Percentiles rank a stretch among this genome's conserved stretches.
Conservation (phyloP, 2,113 vertebrate species). For the Gulo gulo region DNA sequence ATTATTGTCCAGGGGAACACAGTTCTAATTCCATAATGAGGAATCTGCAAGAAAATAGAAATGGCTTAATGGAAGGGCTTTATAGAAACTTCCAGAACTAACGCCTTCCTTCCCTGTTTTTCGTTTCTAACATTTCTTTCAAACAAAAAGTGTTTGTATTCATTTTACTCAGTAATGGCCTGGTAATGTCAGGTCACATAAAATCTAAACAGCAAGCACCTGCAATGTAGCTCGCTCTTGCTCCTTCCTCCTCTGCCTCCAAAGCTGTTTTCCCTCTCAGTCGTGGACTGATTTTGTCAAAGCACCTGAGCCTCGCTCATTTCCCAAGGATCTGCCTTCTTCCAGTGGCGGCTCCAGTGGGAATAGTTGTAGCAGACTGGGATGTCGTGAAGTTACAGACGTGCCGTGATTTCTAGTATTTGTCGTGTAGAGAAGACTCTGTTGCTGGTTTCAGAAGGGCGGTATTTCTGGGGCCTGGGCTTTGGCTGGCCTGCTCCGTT, state of each 20-base stretch:
- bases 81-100: too few relatives aligned
- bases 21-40: conserved; percentile 44
- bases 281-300: background rate
- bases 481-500: background rate
- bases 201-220: background rate
- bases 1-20: background rate
- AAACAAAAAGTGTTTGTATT: background rate
- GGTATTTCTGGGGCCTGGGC: background rate
- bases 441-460: background rate
- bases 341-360: background rate
- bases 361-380: background rate
- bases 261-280: background rate
- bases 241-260: background rate
- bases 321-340: background rate
- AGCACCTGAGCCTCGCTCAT: background rate
- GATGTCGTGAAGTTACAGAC: background rate
- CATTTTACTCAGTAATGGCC: background rate
- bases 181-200: background rate
- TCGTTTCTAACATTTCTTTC: background rate
- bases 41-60: conserved; percentile 20
- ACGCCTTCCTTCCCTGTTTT: too few relatives aligned
- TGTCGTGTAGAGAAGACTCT: background rate
- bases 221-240: background rate
- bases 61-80: too few relatives aligned
- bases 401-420: background rate